A percentile compares a stretch with the other conserved stretches of the same genome.
Evolutionary conservation across 1,140 invertebrate genomes (phyloP).

Genomic region (Drosophila littoralis): DNA sequence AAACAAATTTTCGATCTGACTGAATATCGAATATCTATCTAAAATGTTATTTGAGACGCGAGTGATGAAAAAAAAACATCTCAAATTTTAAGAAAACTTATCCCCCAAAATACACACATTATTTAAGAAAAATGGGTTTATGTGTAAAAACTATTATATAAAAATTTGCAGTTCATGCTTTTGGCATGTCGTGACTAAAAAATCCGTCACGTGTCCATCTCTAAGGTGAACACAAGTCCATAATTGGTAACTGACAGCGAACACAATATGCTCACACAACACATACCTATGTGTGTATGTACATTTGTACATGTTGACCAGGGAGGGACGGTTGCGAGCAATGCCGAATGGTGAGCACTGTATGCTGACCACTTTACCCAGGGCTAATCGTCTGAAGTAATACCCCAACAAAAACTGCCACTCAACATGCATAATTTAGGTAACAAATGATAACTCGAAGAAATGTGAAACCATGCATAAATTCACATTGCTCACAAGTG

Average conservation of each 20-base stretch:
- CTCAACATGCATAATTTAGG: conserved; percentile 81
- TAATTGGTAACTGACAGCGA: conserved; percentile 55
- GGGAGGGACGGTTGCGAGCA: conserved; percentile 1
- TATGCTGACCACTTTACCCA: conserved; percentile 59
- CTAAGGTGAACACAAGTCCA: conserved; percentile 18
- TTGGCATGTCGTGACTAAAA: neutral
- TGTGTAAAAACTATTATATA: too few relatives aligned
- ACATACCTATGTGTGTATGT: neutral
- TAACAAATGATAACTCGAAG: conserved; percentile 83
- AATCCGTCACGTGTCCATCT: neutral
- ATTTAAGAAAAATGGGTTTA: too few relatives aligned
- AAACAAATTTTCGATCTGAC: too few relatives aligned
- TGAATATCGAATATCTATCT: too few relatives aligned
- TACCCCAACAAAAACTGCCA: conserved; percentile 70
- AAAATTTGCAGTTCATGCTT: too few relatives aligned
- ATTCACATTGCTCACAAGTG: conserved; percentile 62
- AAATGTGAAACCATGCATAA: conserved; percentile 81
- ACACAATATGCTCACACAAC: conserved; percentile 19
- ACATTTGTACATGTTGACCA: too few relatives aligned
- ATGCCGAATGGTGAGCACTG: conserved; percentile 4
- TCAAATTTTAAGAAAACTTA: too few relatives aligned
- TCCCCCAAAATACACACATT: too few relatives aligned
- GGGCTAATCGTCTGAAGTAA: conserved; percentile 74
- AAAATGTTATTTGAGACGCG: too few relatives aligned
- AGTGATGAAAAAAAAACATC: too few relatives aligned